Evolutionary conservation across 2,888 invertebrate species (phyloP), one percentile per base, ranked within the genome.

Genomic region (Seira musarum): DNA sequence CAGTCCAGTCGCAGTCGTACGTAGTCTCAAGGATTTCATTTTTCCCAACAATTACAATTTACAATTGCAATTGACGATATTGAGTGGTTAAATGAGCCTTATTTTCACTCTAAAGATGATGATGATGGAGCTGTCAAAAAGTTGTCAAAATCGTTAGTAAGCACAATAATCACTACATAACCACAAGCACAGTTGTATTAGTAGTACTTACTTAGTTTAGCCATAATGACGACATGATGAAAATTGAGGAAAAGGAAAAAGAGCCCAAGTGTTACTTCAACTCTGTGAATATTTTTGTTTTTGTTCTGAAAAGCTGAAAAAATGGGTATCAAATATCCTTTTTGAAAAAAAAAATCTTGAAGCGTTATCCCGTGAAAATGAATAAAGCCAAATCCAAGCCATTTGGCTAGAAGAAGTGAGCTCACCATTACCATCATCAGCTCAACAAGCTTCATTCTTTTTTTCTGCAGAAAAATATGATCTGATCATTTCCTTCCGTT

Each of bases 131-230:
- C 80, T 80, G 80, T 80, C 80, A 80, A 64, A 80, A 80, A 80
- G 65, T 74, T 80, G 80, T 80, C 80, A 80, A 80, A 80, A 80
- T 80, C 80, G 66, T 80, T 63, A 67, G 70, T 77, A 57, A 57
- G n/a, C 57, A 57, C 17, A 57, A 57, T 57, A 57, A n/a, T 57
- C 57, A n/a, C n/a, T 57, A n/a, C 8, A 57, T 5, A 57, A 13
- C 6, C 5, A 40, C 5, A 40, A 40, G 40, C 40, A 5, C 40
- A 40, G 13, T 5, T 40, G 40, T 40, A 13, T n/a, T n/a, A n/a
- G n/a, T n/a, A n/a, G n/a, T n/a, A 40, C 6, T 40, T 13, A 40
- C 40, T 40, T 40, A 40, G 13, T 13, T 40, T 40, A 40, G 40
- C 40, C 13, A 40, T 8, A 40, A 40, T 40, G 40, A 15, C 57